phyloP scores from a whole-genome alignment of 2,113 vertebrate genomes.

The Oryzias curvinotus region DNA sequence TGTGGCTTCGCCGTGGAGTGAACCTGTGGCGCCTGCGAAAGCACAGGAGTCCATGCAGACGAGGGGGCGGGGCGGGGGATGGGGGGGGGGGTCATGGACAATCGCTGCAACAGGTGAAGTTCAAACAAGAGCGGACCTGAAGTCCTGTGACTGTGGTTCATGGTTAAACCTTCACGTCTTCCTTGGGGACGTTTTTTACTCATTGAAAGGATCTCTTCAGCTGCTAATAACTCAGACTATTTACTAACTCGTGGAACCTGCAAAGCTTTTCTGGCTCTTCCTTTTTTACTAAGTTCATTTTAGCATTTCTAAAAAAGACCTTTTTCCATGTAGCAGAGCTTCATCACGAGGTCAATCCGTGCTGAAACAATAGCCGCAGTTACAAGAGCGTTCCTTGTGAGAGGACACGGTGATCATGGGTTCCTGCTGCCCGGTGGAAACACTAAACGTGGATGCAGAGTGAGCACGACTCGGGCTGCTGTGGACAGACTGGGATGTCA shows the following conservation, averaged over 20 bases:
- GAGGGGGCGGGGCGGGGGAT: background rate
- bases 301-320: conserved; percentile 65
- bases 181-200: conserved; percentile 36
- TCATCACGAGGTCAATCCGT: conserved; percentile 34
- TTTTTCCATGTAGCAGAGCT: conserved; percentile 74
- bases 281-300: conserved; percentile 51
- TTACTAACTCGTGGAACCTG: conserved; percentile 71
- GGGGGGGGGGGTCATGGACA: conserved; percentile 5
- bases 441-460: conserved; percentile 34
- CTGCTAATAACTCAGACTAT: conserved; percentile 79
- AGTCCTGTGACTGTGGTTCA: conserved; percentile 39
- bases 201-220: conserved; percentile 69
- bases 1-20: conserved; percentile 98
- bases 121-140: conserved; percentile 19
- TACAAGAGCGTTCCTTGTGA: conserved; percentile 30
- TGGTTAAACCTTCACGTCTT: conserved; percentile 31
- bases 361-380: conserved; percentile 29
- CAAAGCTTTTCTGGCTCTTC: conserved; percentile 55
- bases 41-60: conserved; percentile 4
- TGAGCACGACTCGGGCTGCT: conserved; percentile 14
- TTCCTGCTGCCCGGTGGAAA: conserved; percentile 39
- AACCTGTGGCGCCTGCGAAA: conserved; percentile 19
- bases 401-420: conserved; percentile 38
- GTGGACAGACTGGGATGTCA: conserved; percentile 22
- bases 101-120: conserved; percentile 27